Conservation (phyloP, 2,888 invertebrate genomes). For the Epinotia demarniana region DNA sequence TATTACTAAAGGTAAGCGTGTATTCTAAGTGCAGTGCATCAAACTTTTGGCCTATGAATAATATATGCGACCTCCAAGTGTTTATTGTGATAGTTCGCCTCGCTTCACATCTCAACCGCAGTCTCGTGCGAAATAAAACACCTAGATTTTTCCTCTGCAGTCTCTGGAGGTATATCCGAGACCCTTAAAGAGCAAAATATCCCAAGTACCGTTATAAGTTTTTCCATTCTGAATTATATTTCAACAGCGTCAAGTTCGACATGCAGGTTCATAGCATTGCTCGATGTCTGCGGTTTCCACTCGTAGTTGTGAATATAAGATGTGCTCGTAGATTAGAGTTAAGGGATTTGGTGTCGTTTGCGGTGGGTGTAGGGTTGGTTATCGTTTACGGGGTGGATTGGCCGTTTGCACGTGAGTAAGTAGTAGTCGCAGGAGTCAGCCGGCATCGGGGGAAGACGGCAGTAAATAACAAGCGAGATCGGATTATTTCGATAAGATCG, state of each 20-base stretch:
- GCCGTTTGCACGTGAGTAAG: slow-evolving; percentile 61
- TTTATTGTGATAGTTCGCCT: slow-evolving; percentile 78
- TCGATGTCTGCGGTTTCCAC: slow-evolving; percentile 58
- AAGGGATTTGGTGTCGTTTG: slow-evolving; percentile 65
- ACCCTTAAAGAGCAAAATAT: slow-evolving; percentile 55
- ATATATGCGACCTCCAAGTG: slow-evolving; percentile 73
- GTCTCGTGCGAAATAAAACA: slow-evolving; percentile 80
- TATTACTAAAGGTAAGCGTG: not conserved
- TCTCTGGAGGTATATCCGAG: slow-evolving; percentile 68
- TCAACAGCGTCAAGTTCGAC: slow-evolving; percentile 59
- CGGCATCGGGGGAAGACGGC: slow-evolving; percentile 75
- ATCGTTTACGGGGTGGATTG: slow-evolving; percentile 58
- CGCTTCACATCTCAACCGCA: slow-evolving; percentile 69
- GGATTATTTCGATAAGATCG: slow-evolving; percentile 85
- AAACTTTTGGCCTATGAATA: slow-evolving; percentile 75
- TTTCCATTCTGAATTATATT: slow-evolving; percentile 68
- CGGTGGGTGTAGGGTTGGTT: slow-evolving; percentile 66
- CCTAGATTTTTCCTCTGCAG: slow-evolving; percentile 80
- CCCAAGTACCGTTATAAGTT: slow-evolving; percentile 56
- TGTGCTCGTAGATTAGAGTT: slow-evolving; percentile 56
- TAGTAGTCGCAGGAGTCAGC: slow-evolving; percentile 50
- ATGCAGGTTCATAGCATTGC: slow-evolving; percentile 59
- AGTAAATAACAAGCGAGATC: slow-evolving; percentile 83
- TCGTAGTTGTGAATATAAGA: slow-evolving; percentile 62
- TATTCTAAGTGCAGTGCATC: slow-evolving; percentile 52